Evolutionary conservation across 2,113 vertebrate species (phyloP).

Genomic region (Ptyas mucosa): DNA sequence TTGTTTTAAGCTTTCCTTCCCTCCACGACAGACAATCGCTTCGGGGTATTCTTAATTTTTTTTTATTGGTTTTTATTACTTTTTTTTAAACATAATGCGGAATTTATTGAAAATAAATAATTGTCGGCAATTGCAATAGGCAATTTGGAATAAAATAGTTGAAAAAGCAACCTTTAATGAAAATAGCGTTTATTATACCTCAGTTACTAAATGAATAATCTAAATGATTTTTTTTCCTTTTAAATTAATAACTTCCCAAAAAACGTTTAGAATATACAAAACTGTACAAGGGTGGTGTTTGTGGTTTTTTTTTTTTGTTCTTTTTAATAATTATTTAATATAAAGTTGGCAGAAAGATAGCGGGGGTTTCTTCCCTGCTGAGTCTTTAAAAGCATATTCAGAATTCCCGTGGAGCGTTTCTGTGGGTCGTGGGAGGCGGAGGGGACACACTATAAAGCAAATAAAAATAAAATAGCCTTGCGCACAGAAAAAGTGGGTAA

Average conservation of each 20-base stretch:
- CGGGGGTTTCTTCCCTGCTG: slow-evolving; percentile 59
- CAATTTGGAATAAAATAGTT: slow-evolving; percentile 97
- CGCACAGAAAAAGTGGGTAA: too few relatives aligned
- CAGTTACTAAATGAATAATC: slow-evolving; percentile 97
- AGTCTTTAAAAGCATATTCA: slow-evolving; percentile 52
- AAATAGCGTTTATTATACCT: slow-evolving; percentile 96
- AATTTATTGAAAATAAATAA: slow-evolving; percentile 99
- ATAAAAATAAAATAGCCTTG: not conserved
- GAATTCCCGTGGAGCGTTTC: slow-evolving; percentile 35
- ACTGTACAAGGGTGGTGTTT: slow-evolving; percentile 83
- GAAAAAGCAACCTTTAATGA: slow-evolving; percentile 95
- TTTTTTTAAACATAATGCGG: slow-evolving; percentile 82
- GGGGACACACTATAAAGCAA: too few relatives aligned
- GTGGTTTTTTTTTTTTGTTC: slow-evolving; percentile 30
- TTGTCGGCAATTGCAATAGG: slow-evolving; percentile 86
- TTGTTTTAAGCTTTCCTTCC: slow-evolving; percentile 53
- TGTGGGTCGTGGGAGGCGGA: not conserved
- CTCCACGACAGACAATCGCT: slow-evolving; percentile 78
- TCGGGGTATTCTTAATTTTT: slow-evolving; percentile 66
- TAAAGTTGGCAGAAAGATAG: slow-evolving; percentile 93
- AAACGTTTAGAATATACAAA: slow-evolving; percentile 92
- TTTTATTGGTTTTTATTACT: not conserved
- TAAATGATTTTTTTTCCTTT: slow-evolving; percentile 88
- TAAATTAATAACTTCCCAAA: slow-evolving; percentile 96
- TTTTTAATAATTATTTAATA: slow-evolving; percentile 31